Evolutionary conservation across 2,797 vertebrate species (phyloP), one percentile per base, ranked within the genome.

Genomic region (Florisuga fusca): DNA sequence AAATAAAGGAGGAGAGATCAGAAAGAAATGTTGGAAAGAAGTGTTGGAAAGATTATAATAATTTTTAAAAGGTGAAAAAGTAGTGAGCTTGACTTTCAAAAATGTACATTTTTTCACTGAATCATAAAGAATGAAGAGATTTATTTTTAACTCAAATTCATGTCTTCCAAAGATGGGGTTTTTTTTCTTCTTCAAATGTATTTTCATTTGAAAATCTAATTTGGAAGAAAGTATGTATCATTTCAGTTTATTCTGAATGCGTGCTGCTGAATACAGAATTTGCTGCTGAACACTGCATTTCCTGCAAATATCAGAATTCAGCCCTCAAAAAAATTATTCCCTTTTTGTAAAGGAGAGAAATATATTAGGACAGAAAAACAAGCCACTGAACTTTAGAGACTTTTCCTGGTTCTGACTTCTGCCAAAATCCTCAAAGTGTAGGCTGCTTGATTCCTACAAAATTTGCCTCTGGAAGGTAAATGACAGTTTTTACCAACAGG

Each of bases 111-210:
- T 61, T 79, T 90, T 73, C 36, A 57, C 26, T 63, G 50, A 57
- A 58, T 51, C 0, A 27, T 46, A 25, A 38, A 45, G 20, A n/a
- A 61, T 54, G 2, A 5, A 36, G 4, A 54, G 1, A 2, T 58
- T 93, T 59, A 17, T 68, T 76, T 55, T 72, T 66, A 67, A 81
- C 17, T 26, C 10, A 59, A 74, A 22, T 26, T 25, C 5, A 8
- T 7, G 4, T 76, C 43, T 89, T 89, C 71, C 46, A 79, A 72
- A 78, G 5, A 38, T 41, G 22, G 5, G 4, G 15, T 67, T 25
- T 2, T 68, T 45, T 67, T 71, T 55, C 21, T 82, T 68, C 17
- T 73, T 36, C 33, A 55, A 72, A 25, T 41, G 8, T 1, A 68
- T 43, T 87, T 93, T 26, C 61, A 55, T 11, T 55, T 57, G 61